These are phyloP conservation scores for human (Homo sapiens) DNA, from an alignment of 2,113 vertebrate species.

Conservation along the genomic window GRCh38 chr6:137488001-137488500, in stretches of 20 bases:
- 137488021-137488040: too few species aligned
- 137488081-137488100: rapidly evolving
- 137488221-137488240: neutral
- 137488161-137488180: too few species aligned
- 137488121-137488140: rapidly evolving
- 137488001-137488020: rapidly evolving
- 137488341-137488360: rapidly evolving
- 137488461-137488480: neutral
- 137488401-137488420: rapidly evolving
- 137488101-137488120: too few species aligned
- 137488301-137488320: neutral
- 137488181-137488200: too few species aligned
- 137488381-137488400: rapidly evolving
- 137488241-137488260: rapidly evolving
- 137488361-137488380: too few species aligned
- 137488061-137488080: too few species aligned
- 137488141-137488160: neutral
- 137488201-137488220: neutral
- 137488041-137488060: neutral
- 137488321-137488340: rapidly evolving
- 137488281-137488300: neutral
- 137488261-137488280: rapidly evolving
- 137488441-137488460: neutral
- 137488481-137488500: rapidly evolving
- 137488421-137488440: rapidly evolving